Base-by-base conservation (phyloP, 2,888 invertebrate genomes). In the Tetranychus truncatus region DNA sequence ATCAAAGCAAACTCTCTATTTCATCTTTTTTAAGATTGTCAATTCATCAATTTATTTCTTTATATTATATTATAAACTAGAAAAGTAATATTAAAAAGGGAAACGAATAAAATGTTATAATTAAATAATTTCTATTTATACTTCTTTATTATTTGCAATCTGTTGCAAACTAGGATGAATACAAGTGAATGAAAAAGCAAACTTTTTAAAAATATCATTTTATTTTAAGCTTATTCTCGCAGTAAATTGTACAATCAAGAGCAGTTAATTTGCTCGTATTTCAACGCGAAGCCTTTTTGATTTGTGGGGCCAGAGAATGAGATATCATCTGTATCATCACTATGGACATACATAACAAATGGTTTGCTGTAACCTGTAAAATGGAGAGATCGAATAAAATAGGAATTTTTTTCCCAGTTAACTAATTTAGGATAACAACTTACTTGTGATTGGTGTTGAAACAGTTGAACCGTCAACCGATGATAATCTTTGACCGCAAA, bases 401-500 rank as follows among this genome's bases (percentile, higher is more conserved):
- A 20, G 3, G 44, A 75, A 44, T 66, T 45, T 67, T 67, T 20
- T 20, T 20, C 7, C 1, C 11, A 21, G 34, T 9, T 69, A 69
- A 0, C n/a, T 24, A 20, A 69, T 72, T 65, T 45, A 66, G 11
- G 7, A 1, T n/a, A 67, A n/a, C 45, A 73, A 73, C 66, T 45
- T 46, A 24, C 45, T 55, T 8, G 20, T 55, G 21, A 72, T 75
- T n/a, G 45, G 34, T 11, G 45, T 74, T 11, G 9, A 34, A 66
- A 73, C 75, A 46, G 73, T 75, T 75, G 72, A 69, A 72, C 65
- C n/a, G 76, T 69, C 74, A 66, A 74, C 76, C 8, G 76, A 66
- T 21, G 46, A 74, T 44, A 77, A 73, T 55, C 71, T 24, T 55
- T 77, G 77, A 20, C 77, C 77, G 65, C 77, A 77, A 74, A 74